Base-by-base conservation (phyloP, 2,888 invertebrate genomes). In the Eretmocerus hayati region DNA sequence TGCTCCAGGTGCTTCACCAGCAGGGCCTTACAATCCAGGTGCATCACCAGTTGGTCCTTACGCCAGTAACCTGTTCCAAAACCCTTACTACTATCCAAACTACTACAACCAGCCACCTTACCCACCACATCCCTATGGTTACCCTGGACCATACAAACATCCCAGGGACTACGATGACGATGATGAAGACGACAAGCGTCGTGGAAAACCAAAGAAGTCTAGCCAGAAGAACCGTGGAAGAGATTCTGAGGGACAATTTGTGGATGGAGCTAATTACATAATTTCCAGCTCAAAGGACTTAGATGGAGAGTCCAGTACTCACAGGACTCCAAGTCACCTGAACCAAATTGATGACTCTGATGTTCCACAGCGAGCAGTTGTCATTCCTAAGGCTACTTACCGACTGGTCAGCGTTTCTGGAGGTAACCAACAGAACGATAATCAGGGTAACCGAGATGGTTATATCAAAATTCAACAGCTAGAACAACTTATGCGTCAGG, bases 401-500 rank as follows among this genome's bases (percentile, higher is more conserved):
- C 56, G 61, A 19, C 59, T 67, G 3, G 58, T 68, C 42, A 64
- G 61, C 33, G 57, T 68, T 1, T 59, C 61, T 1, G 63, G 60
- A 1, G n/a, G n/a, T n/a, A 66, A 66, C 30, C 65, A 62, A 2
- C 16, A 19, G 6, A 56, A 58, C 8, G 55, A 58, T 0, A 63
- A 67, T 26, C 65, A 63, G 37, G 53, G 52, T 19, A 26, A 44
- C 9, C 59, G 63, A 1, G 39, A 48, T 1, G 47, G 56, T 2
- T 64, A 64, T 36, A 56, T 58, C 4, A 67, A 62, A 16, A 56
- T 63, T 4, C 63, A 63, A 22, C 67, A 66, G 4, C 32, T 68
- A 18, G 69, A 70, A 22, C 65, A 67, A 20, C 42, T 67, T 2
- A 66, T 66, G 65, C 59, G 60, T 3, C 67, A 65, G 42, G 59